Percentiles rank a stretch among this genome's conserved stretches.
These are phyloP conservation scores for Platynereis dumerilii DNA, from an alignment of 2,888 invertebrate species.

Conservation along the genomic window DNA sequence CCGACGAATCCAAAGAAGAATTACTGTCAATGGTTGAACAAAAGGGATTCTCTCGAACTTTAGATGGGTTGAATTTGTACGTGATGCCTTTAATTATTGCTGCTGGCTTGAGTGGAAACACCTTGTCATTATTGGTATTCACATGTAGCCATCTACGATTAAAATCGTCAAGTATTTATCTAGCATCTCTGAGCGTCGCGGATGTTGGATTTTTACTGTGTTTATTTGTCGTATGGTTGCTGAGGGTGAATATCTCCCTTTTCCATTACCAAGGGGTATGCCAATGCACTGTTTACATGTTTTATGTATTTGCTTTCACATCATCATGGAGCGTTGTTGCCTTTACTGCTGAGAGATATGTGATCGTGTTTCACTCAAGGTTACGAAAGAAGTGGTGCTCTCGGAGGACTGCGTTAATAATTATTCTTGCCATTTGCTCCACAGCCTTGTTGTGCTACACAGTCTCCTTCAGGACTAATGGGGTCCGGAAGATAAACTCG, in stretches of 20 bases:
- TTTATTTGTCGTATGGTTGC: conserved; percentile 1
- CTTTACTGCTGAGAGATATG: neutral
- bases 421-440: neutral
- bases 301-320: conserved; percentile 7
- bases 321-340: conserved; percentile 3
- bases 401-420: neutral
- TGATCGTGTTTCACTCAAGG: neutral
- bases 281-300: neutral
- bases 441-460: neutral
- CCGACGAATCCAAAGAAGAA: too few species aligned
- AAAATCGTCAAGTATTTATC: conserved; percentile 4
- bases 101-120: neutral
- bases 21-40: too few species aligned
- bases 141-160: neutral
- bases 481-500: neutral
- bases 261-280: neutral
- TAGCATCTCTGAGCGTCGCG: neutral
- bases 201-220: conserved; percentile 7
- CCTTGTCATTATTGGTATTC: neutral
- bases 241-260: neutral
- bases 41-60: too few species aligned
- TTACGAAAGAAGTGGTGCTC: neutral
- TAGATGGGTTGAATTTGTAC: neutral
- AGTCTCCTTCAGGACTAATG: too few species aligned
- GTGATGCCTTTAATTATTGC: conserved; percentile 3